These are phyloP conservation scores for Drosophila rubida DNA, from an alignment of 2,888 invertebrate species.

Conservation along the genomic window DNA sequence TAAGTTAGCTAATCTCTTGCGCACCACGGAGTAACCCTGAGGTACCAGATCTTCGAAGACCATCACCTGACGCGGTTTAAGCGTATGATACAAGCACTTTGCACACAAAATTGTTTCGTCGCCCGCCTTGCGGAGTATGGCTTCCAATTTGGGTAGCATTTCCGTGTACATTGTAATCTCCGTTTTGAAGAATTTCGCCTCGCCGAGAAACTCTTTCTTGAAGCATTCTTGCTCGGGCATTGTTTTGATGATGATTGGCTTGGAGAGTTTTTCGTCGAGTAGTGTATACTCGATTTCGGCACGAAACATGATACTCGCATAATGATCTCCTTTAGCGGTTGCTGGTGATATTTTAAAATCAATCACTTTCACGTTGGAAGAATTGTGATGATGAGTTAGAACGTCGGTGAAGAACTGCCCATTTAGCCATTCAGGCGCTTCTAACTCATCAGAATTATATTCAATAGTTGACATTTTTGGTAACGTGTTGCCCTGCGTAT, in stretches of 20 bases:
- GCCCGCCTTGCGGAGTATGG: slow-evolving; percentile 56
- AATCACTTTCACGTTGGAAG: slow-evolving; percentile 32
- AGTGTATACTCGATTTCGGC: slow-evolving; percentile 39
- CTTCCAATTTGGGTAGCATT: slow-evolving; percentile 72
- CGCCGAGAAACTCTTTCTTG: slow-evolving; percentile 66
- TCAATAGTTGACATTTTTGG: slow-evolving; percentile 19
- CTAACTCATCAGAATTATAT: slow-evolving; percentile 34
- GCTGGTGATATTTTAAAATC: slow-evolving; percentile 48
- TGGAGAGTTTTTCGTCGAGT: slow-evolving; percentile 36
- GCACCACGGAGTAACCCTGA: slow-evolving; percentile 30
- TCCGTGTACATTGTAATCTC: slow-evolving; percentile 77
- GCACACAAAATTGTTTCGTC: slow-evolving; percentile 50
- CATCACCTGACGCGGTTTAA: slow-evolving; percentile 39
- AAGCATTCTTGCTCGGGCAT: slow-evolving; percentile 70
- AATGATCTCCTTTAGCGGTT: slow-evolving; percentile 65
- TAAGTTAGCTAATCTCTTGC: slow-evolving; percentile 20
- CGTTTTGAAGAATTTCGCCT: slow-evolving; percentile 64
- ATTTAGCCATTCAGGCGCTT: slow-evolving; percentile 32
- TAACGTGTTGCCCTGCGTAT: background rate
- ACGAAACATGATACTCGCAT: slow-evolving; percentile 72
- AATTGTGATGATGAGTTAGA: slow-evolving; percentile 9
- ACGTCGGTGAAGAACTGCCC: slow-evolving; percentile 22
- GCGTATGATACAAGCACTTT: slow-evolving; percentile 49
- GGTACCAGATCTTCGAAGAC: slow-evolving; percentile 38
- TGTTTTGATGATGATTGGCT: slow-evolving; percentile 71